Evolutionary conservation across 2,113 vertebrate genomes (phyloP).

Genomic region (Engraulis encrasicolus): DNA sequence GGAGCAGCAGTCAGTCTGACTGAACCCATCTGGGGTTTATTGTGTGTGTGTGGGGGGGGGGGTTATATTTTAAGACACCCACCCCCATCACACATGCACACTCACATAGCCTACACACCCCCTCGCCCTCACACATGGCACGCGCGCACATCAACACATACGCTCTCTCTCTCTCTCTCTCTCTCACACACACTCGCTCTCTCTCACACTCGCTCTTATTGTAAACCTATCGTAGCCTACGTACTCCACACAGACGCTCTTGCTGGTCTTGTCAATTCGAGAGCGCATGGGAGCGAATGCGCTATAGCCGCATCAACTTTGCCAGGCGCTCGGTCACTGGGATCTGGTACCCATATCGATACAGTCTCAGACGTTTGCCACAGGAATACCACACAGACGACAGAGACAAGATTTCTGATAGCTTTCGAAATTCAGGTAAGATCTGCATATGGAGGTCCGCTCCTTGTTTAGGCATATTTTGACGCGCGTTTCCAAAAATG

Average conservation of each 20-base stretch:
- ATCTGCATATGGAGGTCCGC: not conserved
- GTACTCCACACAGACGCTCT: not conserved
- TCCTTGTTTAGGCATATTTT: not conserved
- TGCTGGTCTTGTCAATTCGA: slow-evolving; percentile 36
- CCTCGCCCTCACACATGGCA: not conserved
- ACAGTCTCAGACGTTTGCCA: not conserved
- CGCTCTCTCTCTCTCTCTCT: not conserved
- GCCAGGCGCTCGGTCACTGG: slow-evolving; percentile 25
- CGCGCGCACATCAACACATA: not conserved
- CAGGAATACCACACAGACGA: not conserved
- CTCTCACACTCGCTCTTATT: not conserved
- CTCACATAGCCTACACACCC: no score
- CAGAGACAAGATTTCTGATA: not conserved
- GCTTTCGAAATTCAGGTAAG: not conserved
- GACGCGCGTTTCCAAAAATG: not conserved
- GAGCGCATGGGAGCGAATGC: slow-evolving; percentile 41
- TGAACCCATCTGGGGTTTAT: not conserved
- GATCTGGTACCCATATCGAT: not conserved
- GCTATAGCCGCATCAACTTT: slow-evolving; percentile 28
- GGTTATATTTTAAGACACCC: not conserved
- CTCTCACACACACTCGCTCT: not conserved
- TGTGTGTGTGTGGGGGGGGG: no score
- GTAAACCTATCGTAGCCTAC: not conserved
- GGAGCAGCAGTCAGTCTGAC: no score
- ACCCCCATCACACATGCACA: no score